Percentiles rank a stretch among this genome's conserved stretches.
These are phyloP conservation scores for Mus spretus DNA, from an alignment of 2,797 vertebrate genomes.

Conservation along the genomic window DNA sequence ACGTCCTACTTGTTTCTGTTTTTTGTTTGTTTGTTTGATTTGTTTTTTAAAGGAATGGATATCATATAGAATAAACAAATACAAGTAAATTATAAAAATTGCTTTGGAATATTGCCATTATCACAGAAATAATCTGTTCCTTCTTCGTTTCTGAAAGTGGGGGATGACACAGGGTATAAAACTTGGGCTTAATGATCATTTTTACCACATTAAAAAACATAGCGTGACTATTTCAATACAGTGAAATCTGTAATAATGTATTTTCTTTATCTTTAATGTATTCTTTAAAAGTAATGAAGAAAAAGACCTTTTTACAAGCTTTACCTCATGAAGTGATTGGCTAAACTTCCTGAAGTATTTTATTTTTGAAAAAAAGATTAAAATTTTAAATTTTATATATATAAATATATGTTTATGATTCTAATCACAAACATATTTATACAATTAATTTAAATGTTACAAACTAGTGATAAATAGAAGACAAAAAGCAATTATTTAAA, in stretches of 20 bases:
- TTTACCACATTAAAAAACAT: background rate
- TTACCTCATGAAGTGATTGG: background rate
- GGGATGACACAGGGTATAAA: background rate
- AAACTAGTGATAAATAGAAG: background rate
- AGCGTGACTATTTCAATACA: background rate
- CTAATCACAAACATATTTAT: background rate
- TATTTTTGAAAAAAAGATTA: background rate
- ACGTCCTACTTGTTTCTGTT: background rate
- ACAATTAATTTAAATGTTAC: background rate
- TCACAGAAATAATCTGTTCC: background rate
- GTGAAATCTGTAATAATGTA: background rate
- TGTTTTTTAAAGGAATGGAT: background rate
- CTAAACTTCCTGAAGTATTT: background rate
- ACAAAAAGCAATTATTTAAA: background rate
- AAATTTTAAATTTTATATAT: background rate
- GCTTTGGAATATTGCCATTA: background rate
- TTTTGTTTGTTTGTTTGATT: no score
- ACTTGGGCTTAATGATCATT: background rate
- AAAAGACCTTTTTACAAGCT: background rate
- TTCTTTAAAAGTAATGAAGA: background rate
- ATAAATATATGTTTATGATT: background rate
- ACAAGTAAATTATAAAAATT: background rate
- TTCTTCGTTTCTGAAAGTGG: background rate
- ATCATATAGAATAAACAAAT: background rate
- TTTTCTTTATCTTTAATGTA: background rate